phyloP scores from a whole-genome alignment of 1,140 invertebrate genomes.

The Holcopasites calliopsidis region DNA sequence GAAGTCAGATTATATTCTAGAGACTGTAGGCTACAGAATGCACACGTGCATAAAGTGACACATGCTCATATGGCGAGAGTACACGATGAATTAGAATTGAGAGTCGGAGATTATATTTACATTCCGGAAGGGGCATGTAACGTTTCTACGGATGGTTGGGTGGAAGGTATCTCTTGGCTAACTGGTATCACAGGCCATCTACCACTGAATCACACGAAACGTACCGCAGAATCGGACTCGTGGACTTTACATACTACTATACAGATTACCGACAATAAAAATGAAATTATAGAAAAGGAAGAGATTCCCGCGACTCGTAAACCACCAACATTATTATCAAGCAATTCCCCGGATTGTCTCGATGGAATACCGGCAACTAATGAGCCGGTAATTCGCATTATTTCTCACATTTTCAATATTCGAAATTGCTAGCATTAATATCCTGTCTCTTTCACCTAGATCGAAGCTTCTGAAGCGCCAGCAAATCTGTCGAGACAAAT shows the following conservation, averaged over 20 bases:
- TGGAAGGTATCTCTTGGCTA: constrained; percentile 92
- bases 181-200: constrained; percentile 89
- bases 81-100: constrained; percentile 91
- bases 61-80: constrained; percentile 88
- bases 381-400: constrained; percentile 67
- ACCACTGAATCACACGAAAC: constrained; percentile 89
- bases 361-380: constrained; percentile 73
- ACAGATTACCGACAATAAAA: constrained; percentile 78
- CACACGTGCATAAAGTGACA: constrained; percentile 88
- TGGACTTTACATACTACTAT: constrained; percentile 92
- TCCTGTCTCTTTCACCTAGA: constrained; percentile 57
- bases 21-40: constrained; percentile 86
- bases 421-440: constrained; percentile 31
- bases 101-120: constrained; percentile 92
- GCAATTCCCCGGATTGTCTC: constrained; percentile 77
- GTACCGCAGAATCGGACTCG: constrained; percentile 92
- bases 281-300: constrained; percentile 62
- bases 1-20: constrained; percentile 92
- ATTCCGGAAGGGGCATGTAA: constrained; percentile 86
- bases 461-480: constrained; percentile 70
- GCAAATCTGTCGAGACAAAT: constrained; percentile 80
- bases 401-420: not conserved
- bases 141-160: constrained; percentile 91
- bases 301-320: constrained; percentile 65
- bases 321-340: constrained; percentile 76